A percentile compares a stretch with the other conserved stretches of the same genome.
Evolutionary conservation across 1,140 invertebrate species (phyloP).

Genomic region (Aphidius gifuensis): DNA sequence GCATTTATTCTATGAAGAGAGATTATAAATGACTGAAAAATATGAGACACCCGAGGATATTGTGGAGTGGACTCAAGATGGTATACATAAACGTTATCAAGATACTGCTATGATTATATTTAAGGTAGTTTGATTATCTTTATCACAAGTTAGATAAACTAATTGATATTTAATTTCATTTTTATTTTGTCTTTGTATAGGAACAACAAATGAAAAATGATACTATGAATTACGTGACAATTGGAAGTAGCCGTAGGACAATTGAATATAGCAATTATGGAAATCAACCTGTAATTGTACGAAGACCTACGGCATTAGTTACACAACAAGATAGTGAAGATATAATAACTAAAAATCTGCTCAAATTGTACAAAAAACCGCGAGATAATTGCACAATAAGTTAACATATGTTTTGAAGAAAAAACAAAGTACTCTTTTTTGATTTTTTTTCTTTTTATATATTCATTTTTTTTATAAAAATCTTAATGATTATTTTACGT

Average conservation of each 20-base stretch:
- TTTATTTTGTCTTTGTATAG: slow-evolving; percentile 32
- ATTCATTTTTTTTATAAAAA: no score
- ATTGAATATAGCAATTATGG: slow-evolving; percentile 52
- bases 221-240: slow-evolving; percentile 42
- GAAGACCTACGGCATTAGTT: slow-evolving; percentile 32
- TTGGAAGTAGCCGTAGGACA: slow-evolving; percentile 47
- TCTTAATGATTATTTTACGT: no score
- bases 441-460: no score
- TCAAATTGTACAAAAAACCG: slow-evolving; percentile 36
- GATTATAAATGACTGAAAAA: slow-evolving; percentile 40
- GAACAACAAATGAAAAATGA: slow-evolving; percentile 39
- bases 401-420: slow-evolving; percentile 15
- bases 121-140: slow-evolving; percentile 35
- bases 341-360: neutral
- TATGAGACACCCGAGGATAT: slow-evolving; percentile 40
- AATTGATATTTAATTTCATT: slow-evolving; percentile 2
- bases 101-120: slow-evolving; percentile 47
- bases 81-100: slow-evolving; percentile 45
- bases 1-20: no score
- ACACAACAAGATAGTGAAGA: no score
- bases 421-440: no score
- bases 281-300: slow-evolving; percentile 50
- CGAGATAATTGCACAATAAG: slow-evolving; percentile 36
- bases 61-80: slow-evolving; percentile 34
- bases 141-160: neutral